Evolutionary conservation across 2,888 invertebrate species (phyloP).

Genomic region (Mimachlamys varia): DNA sequence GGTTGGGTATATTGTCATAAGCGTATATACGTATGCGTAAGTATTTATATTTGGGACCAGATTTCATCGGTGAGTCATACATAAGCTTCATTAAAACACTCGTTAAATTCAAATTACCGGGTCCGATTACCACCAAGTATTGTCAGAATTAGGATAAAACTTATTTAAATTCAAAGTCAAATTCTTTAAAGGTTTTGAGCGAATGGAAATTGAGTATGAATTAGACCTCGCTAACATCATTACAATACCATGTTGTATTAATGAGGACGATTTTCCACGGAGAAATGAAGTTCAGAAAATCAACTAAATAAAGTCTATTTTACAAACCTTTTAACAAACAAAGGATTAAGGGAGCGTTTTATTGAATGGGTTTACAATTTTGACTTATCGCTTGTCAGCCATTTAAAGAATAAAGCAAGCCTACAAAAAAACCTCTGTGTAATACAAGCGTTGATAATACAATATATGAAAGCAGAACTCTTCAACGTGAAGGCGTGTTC

Average conservation of each 20-base stretch:
- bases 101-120: neutral
- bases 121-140: slow-evolving; percentile 3
- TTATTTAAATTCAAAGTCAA: neutral
- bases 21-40: neutral
- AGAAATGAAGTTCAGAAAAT: neutral
- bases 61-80: neutral
- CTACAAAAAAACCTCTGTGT: neutral
- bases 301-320: neutral
- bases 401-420: neutral
- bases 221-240: neutral
- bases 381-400: slow-evolving; percentile 28
- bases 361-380: slow-evolving; percentile 2
- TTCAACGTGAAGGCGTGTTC: slow-evolving; percentile 34
- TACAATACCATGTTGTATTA: neutral
- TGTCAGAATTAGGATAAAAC: neutral
- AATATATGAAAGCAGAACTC: neutral
- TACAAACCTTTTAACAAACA: slow-evolving; percentile 29
- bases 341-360: neutral
- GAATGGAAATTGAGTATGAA: neutral
- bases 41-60: neutral
- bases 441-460: slow-evolving; percentile 3
- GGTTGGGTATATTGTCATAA: no score
- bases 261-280: neutral
- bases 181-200: neutral
- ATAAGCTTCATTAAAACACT: neutral